These are phyloP conservation scores for Enteromius thamalakanensis DNA, from an alignment of 2,797 vertebrate species.

Conservation along the genomic window DNA sequence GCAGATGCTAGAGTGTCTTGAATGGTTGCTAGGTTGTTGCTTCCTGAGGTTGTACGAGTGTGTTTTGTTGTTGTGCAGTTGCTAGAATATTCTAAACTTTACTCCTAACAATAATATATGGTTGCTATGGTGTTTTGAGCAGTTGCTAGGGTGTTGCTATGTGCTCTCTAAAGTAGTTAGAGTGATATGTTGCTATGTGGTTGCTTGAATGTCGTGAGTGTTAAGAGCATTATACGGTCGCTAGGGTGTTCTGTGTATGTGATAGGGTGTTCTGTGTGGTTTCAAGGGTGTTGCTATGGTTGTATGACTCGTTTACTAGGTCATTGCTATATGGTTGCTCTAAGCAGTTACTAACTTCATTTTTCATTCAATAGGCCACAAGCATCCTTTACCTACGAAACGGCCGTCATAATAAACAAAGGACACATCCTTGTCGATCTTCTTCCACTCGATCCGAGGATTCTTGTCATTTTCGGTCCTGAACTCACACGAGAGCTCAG, in stretches of 20 bases:
- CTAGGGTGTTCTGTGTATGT: background rate
- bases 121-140: background rate
- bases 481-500: constrained; percentile 85
- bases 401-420: constrained; percentile 86
- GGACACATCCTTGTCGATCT: constrained; percentile 80
- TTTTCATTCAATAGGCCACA: background rate
- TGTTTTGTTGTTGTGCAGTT: background rate
- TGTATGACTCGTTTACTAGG: background rate
- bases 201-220: background rate
- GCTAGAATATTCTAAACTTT: too few species aligned
- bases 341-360: background rate
- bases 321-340: background rate
- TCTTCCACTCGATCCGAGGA: constrained; percentile 97
- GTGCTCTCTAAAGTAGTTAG: background rate
- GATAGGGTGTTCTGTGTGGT: background rate
- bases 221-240: background rate
- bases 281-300: background rate
- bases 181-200: background rate
- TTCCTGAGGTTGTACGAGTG: too few species aligned
- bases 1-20: too few species aligned
- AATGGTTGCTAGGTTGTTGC: background rate
- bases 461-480: constrained; percentile 75
- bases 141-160: background rate
- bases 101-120: background rate
- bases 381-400: constrained; percentile 78